Evolutionary conservation across 2,113 vertebrate species (phyloP), one percentile per base, ranked within the genome.

Genomic region (Motacilla tschutschensis): DNA sequence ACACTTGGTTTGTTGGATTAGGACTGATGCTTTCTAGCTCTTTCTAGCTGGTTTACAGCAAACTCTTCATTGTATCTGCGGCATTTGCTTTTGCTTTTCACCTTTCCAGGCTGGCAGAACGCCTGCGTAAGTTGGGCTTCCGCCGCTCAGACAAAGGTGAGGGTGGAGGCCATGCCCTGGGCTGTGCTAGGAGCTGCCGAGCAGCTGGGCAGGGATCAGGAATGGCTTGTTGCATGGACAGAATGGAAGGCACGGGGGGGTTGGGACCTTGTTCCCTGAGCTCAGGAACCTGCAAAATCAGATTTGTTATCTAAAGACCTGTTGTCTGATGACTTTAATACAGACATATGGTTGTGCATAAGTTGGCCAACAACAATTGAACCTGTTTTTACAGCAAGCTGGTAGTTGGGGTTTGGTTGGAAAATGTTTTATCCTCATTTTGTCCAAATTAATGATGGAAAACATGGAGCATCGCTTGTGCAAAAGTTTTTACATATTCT

Each of bases 61-160:
- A 44, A 17, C 33, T 64, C 5, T 53, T n/a, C 0, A 6, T 48
- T 17, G 0, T 20, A 4, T n/a, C 35, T 5, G 40, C 0, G 0
- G 59, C 10, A 2, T 40, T 85, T 43, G 48, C 47, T 33, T 50
- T 13, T 55, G 75, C 60, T 51, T 41, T 33, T 70, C 79, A n/a
- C 79, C 44, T 41, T 66, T 21, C 31, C 72, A 60, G 72, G 28
- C 75, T 90, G 87, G 91, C 69, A 51, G 3, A n/a, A 26, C 1
- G 53, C 89, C 85, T 38, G 76, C 9, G 4, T 75, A 26, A 82
- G 67, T 38, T 1, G 0, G 47, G 82, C 55, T 1, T 12, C 71
- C 0, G 3, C 40, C 0, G 1, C 19, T 46, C 33, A 60, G 58
- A 57, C 2, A 1, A 40, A 75, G 58, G 65, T 5, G 6, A 41